A percentile compares a stretch with the other conserved stretches of the same genome.
Conservation (phyloP, 1,140 invertebrate genomes). For the Ganaspis sp. region DNA sequence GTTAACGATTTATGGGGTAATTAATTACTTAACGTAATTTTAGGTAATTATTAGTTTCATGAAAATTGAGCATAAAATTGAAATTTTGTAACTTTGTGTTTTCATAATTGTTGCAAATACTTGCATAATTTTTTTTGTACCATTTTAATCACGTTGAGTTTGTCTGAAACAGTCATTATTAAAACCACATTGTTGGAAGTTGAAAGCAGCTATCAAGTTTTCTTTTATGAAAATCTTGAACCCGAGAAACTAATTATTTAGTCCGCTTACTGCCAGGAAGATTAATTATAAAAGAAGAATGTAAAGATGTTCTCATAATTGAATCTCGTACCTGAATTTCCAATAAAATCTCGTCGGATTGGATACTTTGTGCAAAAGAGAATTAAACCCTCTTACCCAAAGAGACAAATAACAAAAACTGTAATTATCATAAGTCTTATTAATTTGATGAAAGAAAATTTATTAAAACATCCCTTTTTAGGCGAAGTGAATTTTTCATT, state of each 20-base stretch:
- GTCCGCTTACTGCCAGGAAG: not conserved
- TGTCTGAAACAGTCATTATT: not conserved
- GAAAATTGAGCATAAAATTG: no score
- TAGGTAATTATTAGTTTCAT: no score
- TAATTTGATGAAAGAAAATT: no score
- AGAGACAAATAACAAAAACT: not conserved
- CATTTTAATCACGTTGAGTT: not conserved
- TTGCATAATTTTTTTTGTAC: not conserved
- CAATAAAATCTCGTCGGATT: not conserved
- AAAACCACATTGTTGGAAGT: not conserved
- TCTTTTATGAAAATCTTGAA: slow-evolving; percentile 7
- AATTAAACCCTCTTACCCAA: not conserved
- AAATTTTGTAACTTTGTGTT: no score
- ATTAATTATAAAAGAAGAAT: not conserved
- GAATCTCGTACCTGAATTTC: not conserved
- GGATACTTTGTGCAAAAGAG: not conserved
- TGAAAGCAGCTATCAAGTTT: slow-evolving; percentile 5
- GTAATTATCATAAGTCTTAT: not conserved
- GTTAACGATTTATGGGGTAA: no score
- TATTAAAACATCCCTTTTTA: no score
- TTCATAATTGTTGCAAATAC: no score
- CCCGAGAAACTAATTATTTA: slow-evolving; percentile 10
- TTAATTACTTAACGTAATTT: no score
- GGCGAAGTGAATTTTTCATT: no score
- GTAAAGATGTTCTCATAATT: not conserved